Percentiles rank a stretch among this genome's conserved stretches.
phyloP scores from a whole-genome alignment of 2,797 vertebrate species.

The Netta rufina region DNA sequence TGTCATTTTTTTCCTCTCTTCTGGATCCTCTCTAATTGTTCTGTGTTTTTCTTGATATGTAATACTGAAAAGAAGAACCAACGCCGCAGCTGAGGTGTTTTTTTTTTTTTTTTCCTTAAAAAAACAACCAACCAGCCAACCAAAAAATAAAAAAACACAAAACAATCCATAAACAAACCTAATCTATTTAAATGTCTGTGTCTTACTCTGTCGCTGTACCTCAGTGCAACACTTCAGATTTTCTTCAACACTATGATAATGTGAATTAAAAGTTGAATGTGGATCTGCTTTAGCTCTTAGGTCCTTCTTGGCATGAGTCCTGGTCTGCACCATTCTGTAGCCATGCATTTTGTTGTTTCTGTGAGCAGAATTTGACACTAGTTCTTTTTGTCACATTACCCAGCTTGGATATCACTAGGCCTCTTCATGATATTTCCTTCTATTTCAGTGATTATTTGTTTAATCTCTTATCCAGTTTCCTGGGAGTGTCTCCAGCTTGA shows the following conservation, averaged over 20 bases:
- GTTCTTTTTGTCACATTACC: neutral
- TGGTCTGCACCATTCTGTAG: neutral
- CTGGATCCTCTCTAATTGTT: neutral
- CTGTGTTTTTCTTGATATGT: neutral
- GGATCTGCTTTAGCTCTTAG: neutral
- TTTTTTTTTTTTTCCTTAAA: neutral
- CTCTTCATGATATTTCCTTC: neutral
- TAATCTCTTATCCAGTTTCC: neutral
- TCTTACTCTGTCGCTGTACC: neutral
- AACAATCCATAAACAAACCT: neutral
- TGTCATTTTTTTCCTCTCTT: neutral
- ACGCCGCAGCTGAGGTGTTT: neutral
- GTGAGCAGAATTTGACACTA: neutral
- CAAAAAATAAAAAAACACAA: neutral
- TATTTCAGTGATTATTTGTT: neutral
- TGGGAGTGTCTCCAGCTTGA: neutral
- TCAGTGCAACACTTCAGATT: neutral
- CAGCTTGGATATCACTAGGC: rapidly evolving
- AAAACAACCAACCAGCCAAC: neutral
- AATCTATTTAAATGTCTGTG: neutral
- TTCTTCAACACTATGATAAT: neutral
- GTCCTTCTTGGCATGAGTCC: neutral
- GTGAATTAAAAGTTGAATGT: neutral
- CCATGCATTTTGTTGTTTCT: neutral
- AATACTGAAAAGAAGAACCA: neutral